These are phyloP conservation scores for Bimastos eiseni DNA, from an alignment of 2,888 invertebrate species.

Conservation along the genomic window DNA sequence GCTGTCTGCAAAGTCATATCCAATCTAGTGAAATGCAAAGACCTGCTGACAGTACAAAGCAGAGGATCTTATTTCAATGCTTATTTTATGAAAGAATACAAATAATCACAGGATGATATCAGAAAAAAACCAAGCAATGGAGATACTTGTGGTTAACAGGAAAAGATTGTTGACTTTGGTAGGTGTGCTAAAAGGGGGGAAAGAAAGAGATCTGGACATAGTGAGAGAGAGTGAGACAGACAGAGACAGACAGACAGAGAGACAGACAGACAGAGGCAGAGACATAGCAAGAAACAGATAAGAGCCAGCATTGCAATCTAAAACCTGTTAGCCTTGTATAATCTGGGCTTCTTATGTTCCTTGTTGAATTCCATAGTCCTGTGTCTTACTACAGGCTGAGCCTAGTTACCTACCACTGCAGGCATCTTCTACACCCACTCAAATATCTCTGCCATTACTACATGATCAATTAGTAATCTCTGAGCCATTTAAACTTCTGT, in stretches of 20 bases:
- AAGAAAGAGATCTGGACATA: background rate
- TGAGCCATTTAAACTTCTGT: background rate
- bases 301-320: background rate
- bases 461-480: background rate
- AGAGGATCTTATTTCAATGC: background rate
- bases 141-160: background rate
- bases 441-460: constrained; percentile 6
- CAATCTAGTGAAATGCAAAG: background rate
- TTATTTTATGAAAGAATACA: constrained; percentile 13
- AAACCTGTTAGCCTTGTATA: constrained; percentile 13
- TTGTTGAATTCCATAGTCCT: constrained; percentile 1
- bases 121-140: too few species aligned
- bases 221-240: background rate
- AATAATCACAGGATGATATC: background rate
- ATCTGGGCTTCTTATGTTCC: constrained; percentile 6
- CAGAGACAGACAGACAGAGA: background rate
- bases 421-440: constrained; percentile 5
- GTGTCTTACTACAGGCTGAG: background rate
- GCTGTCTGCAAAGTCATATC: background rate
- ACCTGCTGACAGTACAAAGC: background rate
- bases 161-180: background rate
- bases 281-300: background rate
- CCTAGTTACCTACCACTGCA: background rate
- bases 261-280: too few species aligned
- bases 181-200: background rate